Evolutionary conservation across 2,797 vertebrate genomes (phyloP), one percentile per base, ranked within the genome.

Genomic region (Babyrousa celebensis): DNA sequence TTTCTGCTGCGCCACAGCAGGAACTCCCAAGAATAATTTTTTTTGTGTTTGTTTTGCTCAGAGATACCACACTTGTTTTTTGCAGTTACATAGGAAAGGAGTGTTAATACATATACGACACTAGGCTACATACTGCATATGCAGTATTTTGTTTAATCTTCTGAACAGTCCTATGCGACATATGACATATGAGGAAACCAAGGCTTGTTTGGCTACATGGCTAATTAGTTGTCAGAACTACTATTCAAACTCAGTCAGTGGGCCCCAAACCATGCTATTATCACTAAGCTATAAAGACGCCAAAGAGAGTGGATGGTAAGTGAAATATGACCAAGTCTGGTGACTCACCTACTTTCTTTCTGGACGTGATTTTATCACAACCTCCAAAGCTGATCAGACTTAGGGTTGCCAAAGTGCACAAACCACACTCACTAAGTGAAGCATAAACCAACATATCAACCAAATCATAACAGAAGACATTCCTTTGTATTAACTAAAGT

Each of bases 331-430:
- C 71, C n/a, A 23, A 15, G 21, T 71, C 43, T 72, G 36, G 8
- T 67, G 29, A 23, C 25, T 67, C 27, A n/a, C 29, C 36, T 60
- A 6, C 36, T 89, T 74, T 92, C 21, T 60, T 74, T 32, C 16
- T 89, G 60, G 58, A 54, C 58, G 72, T 54, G 29, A 79, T 89
- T 89, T 85, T 84, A 80, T 80, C 56, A 52, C 74, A 79, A 25
- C 36, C 67, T 62, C 29, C 68, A 74, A 72, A 74, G 52, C 85
- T n/a, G 18, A 17, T 54, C 40, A 29, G 52, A 43, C 27, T 54
- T 10, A 60, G 14, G 40, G 25, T 40, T 68, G 52, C 62, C 48
- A 32, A 62, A 58, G 29, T 83, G 43, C 43, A 48, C 43, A 48
- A 48, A 48, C 43, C 43, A 48, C 43, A 48, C 43, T 48, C 43